A percentile compares a stretch with the other conserved stretches of the same genome.
Conservation (phyloP, 2,113 vertebrate genomes). For the Spermophilus dauricus region DNA sequence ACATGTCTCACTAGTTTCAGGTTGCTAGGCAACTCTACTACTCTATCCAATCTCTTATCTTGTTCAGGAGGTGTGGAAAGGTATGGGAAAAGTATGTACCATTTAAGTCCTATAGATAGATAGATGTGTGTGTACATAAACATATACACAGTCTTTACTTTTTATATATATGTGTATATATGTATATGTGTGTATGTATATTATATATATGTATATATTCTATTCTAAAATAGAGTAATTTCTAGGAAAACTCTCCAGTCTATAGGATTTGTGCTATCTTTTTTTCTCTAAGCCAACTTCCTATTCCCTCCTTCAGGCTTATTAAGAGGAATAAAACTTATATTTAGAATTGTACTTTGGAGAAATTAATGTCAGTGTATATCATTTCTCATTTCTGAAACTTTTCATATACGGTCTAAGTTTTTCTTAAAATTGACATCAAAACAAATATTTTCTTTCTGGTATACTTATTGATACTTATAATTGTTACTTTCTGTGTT, state of each 20-base stretch:
- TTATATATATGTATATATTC: not conserved
- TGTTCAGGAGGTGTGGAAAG: not conserved
- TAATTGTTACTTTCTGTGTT: not conserved
- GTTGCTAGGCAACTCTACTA: constrained; percentile 73
- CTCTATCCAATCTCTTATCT: not conserved
- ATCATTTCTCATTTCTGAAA: constrained; percentile 17
- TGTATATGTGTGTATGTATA: no score
- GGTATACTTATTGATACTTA: not conserved
- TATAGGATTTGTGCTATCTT: not conserved
- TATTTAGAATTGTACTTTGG: constrained; percentile 50
- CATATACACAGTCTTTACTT: no score
- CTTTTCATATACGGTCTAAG: not conserved
- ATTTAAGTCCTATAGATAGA: not conserved
- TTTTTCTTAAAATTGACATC: constrained; percentile 34
- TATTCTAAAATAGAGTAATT: not conserved
- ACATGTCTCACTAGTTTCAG: constrained; percentile 35
- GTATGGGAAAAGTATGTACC: not conserved
- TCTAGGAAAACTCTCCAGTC: constrained; percentile 7
- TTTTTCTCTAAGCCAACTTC: constrained; percentile 24
- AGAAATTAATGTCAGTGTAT: not conserved
- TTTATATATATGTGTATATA: not conserved
- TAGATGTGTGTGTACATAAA: no score
- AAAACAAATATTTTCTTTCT: constrained; percentile 47
- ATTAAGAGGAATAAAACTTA: constrained; percentile 34
- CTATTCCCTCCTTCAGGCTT: not conserved